Evolutionary conservation across 2,797 vertebrate species (phyloP), one percentile per base, ranked within the genome.

Genomic region (Cossypha polioptera): DNA sequence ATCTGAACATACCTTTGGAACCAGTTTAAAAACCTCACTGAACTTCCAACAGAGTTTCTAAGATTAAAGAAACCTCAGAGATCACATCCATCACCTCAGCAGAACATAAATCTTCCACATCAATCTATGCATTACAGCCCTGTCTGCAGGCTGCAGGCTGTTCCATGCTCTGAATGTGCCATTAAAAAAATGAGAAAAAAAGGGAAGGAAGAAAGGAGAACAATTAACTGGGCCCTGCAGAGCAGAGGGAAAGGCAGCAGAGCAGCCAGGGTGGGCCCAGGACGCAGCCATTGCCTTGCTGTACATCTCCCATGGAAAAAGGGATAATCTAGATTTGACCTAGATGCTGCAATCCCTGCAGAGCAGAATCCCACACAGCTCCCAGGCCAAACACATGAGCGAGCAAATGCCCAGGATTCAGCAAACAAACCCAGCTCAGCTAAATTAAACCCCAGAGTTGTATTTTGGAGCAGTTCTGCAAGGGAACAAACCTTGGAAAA

Each of bases 261-360:
- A 62, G 14, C 29, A 75, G 71, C 4, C 45, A 50, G 65, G 42
- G 29, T 36, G 50, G 33, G 54, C 40, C 16, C 20, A 3, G 50
- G 48, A 18, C 0, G 20, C 54, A 1, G 10, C 1, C 35, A 63
- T 7, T 1, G 1, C 65, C 45, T 57, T 5, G 9, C 47, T 47
- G 25, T 2, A 18, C 47, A 5, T 55, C 75, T 51, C 68, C 73
- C 69, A 53, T 51, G 69, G 90, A 77, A 71, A 93, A 93, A 67
- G n/a, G 71, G 92, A 90, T 91, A 87, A 94, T 93, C 94, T 65
- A 86, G 86, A 92, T 88, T 31, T 94, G 88, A 93, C 90, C 90
- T 59, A 86, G 47, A 94, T 88, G 66, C 90, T 51, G 63, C 75
- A 69, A 29, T 74, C 69, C 45, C 79, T 43, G 48, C 0, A 67